Evolutionary conservation across 2,888 invertebrate species (phyloP), one percentile per base, ranked within the genome.

Genomic region (Latrodectus elegans): DNA sequence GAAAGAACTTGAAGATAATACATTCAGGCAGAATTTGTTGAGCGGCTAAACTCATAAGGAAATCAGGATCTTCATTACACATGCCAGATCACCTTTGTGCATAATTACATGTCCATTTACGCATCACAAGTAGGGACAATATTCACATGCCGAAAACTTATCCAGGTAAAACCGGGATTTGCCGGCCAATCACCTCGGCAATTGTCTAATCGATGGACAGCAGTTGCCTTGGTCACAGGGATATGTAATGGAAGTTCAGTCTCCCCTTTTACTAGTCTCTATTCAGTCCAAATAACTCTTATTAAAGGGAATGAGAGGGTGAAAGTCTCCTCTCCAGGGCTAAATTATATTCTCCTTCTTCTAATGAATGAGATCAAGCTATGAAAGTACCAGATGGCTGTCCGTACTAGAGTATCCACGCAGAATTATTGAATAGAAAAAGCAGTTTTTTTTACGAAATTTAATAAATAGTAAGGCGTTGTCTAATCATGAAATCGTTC

Each of bases 171-270:
- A 6, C 38, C 38, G 38, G 38, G 38, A 38, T 38, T 38, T 38
- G 38, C 52, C 77, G 83, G 70, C 76, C 83, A 83, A 60, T 83
- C 65, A 60, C 12, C 76, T 53, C 52, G 64, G 64, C 83, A 77
- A 83, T 83, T 71, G 76, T 64, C 76, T 76, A 83, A 83, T 83
- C 83, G 83, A 83, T 83, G 67, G 15, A 38, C 10, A 38, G 73
- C 81, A 74, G 81, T 81, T 81, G 73, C 74, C 64, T 64, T 38
- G 80, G 64, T 67, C 81, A 67, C 81, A 65, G 65, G 15, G 52
- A 72, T 38, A 80, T 81, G 65, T 53, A 65, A 68, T 26, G 74
- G n/a, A 74, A 73, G 81, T 65, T 55, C 71, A 55, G 22, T 52
- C 53, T 49, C 17, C 65, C 17, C 51, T n/a, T 65, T 55, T 60